Evolutionary conservation across 2,113 vertebrate species (phyloP).

Genomic region (Sakesphorus luctuosus): DNA sequence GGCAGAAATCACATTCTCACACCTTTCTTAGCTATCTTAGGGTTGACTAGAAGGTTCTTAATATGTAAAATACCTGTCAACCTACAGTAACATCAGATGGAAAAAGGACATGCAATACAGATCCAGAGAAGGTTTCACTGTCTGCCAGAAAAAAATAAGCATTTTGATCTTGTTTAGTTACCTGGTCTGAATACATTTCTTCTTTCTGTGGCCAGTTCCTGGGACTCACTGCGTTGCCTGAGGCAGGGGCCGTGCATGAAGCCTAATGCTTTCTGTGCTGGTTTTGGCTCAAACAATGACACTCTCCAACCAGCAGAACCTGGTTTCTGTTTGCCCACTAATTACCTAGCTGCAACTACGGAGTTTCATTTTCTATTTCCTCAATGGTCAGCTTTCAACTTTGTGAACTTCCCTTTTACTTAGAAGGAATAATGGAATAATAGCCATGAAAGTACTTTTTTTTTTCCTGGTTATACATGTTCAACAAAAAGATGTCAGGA

Average conservation of each 20-base stretch:
- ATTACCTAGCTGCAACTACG: neutral
- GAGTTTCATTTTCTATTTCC: neutral
- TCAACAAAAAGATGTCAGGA: neutral
- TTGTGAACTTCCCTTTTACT: neutral
- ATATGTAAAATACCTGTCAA: neutral
- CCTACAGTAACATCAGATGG: neutral
- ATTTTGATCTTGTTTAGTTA: neutral
- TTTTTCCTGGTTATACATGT: neutral
- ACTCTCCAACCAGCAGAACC: neutral
- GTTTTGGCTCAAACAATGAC: neutral
- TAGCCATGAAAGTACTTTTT: neutral
- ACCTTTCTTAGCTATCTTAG: neutral
- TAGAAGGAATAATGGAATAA: neutral
- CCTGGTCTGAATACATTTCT: neutral
- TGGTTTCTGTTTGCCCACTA: neutral
- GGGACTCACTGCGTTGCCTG: neutral
- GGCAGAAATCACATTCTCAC: neutral
- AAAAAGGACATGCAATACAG: neutral
- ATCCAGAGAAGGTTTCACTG: neutral
- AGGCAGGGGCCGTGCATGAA: neutral
- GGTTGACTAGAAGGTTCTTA: neutral
- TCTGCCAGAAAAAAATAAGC: neutral
- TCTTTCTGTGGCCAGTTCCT: neutral
- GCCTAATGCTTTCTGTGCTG: accelerated
- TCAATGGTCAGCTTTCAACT: neutral